Percentiles rank a stretch among this genome's conserved stretches.
Evolutionary conservation across 1,140 invertebrate genomes (phyloP).

Genomic region (Zaprionus gabonicus): DNA sequence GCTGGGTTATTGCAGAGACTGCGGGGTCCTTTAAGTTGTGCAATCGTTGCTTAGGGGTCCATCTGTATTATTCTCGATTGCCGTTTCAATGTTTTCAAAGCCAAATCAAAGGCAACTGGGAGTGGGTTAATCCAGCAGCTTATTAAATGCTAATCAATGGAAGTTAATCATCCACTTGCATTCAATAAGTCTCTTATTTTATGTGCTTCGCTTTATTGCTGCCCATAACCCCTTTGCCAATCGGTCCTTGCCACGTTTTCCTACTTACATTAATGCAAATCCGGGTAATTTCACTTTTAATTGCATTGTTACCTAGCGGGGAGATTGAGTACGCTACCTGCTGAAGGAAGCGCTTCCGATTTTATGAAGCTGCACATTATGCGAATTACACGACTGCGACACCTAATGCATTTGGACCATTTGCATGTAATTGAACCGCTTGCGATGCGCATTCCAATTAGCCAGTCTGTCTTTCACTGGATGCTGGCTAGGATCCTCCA

Average conservation of each 20-base stretch:
- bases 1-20: background rate
- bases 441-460: conserved; percentile 58
- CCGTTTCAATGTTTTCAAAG: background rate
- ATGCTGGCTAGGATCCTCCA: conserved; percentile 19
- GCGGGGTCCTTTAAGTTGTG: background rate
- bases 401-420: conserved; percentile 56
- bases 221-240: background rate
- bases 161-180: background rate
- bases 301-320: conserved; percentile 52
- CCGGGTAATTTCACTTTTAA: conserved; percentile 63
- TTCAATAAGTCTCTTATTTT: background rate
- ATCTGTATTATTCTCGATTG: background rate
- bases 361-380: conserved; percentile 26
- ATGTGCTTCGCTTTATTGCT: background rate
- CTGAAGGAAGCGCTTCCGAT: conserved; percentile 9
- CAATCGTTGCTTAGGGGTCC: background rate
- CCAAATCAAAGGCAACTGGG: background rate
- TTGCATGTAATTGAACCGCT: conserved; percentile 44
- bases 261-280: conserved; percentile 50
- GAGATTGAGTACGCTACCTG: conserved; percentile 8
- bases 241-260: background rate
- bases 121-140: background rate
- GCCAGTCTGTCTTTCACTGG: conserved; percentile 46
- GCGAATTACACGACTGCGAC: conserved; percentile 33
- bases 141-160: conserved; percentile 2